A percentile compares a stretch with the other conserved stretches of the same genome.
Evolutionary conservation across 2,888 invertebrate genomes (phyloP).

Genomic region (Cheilosia vernalis): DNA sequence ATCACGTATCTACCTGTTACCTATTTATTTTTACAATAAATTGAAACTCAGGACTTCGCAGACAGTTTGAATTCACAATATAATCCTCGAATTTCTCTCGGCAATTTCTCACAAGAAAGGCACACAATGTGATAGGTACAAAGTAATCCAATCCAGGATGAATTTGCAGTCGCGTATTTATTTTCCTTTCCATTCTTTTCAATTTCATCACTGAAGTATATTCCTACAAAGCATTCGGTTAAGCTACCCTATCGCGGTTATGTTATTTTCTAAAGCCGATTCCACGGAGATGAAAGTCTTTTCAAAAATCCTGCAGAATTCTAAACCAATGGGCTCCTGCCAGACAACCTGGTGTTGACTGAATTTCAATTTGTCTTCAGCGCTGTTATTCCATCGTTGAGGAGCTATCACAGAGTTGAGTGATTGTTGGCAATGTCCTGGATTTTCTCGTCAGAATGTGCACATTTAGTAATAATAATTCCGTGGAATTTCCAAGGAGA

Average conservation of each 20-base stretch:
- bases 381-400: constrained; percentile 16
- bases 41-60: background rate
- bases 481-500: background rate
- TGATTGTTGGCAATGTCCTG: background rate
- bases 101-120: background rate
- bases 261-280: background rate
- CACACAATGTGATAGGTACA: background rate
- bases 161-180: background rate
- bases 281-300: background rate
- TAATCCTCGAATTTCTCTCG: background rate
- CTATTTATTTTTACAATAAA: background rate
- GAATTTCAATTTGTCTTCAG: constrained; percentile 13
- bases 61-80: background rate
- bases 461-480: constrained; percentile 20
- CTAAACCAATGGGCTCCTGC: background rate
- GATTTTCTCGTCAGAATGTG: background rate
- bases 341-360: constrained; percentile 15
- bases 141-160: background rate
- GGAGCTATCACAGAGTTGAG: background rate
- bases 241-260: background rate
- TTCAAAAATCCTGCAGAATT: background rate
- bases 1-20: background rate
- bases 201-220: background rate
- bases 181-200: background rate
- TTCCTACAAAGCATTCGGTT: background rate